These are phyloP conservation scores for Eupithecia dodoneata DNA, from an alignment of 2,888 invertebrate species.

Conservation along the genomic window DNA sequence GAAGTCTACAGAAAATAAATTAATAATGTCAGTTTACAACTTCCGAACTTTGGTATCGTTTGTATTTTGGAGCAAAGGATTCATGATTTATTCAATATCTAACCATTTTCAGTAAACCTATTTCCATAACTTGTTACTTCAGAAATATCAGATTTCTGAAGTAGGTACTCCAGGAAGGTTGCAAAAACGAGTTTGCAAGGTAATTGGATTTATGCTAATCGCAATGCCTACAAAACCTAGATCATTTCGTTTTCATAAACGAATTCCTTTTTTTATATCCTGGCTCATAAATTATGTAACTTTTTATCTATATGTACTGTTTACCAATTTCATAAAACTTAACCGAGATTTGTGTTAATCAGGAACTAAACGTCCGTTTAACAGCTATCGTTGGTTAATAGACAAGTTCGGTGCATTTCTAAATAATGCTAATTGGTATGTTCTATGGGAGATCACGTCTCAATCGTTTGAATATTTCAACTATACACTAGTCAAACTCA, in stretches of 20 bases:
- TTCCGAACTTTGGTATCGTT: background rate
- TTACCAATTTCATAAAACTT: background rate
- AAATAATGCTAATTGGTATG: conserved; percentile 19
- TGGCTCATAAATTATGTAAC: background rate
- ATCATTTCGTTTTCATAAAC: conserved; percentile 19
- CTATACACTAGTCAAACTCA: no score
- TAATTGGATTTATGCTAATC: conserved; percentile 34
- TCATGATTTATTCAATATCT: background rate
- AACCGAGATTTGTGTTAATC: background rate
- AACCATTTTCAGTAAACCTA: background rate
- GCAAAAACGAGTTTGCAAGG: conserved; percentile 23
- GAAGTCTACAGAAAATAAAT: background rate
- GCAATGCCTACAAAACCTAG: conserved; percentile 19
- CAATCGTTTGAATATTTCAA: conserved; percentile 1
- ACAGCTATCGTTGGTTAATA: background rate
- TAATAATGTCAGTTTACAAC: background rate
- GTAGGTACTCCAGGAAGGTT: conserved; percentile 5
- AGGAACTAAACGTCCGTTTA: background rate
- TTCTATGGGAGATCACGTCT: conserved; percentile 14
- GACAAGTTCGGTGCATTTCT: conserved; percentile 4
- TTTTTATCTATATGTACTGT: background rate
- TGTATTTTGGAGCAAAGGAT: background rate
- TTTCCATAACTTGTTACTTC: background rate
- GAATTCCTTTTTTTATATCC: background rate
- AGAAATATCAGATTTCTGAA: background rate